Evolutionary conservation across 2,888 invertebrate species (phyloP).

Genomic region (Laspeyria flexula): DNA sequence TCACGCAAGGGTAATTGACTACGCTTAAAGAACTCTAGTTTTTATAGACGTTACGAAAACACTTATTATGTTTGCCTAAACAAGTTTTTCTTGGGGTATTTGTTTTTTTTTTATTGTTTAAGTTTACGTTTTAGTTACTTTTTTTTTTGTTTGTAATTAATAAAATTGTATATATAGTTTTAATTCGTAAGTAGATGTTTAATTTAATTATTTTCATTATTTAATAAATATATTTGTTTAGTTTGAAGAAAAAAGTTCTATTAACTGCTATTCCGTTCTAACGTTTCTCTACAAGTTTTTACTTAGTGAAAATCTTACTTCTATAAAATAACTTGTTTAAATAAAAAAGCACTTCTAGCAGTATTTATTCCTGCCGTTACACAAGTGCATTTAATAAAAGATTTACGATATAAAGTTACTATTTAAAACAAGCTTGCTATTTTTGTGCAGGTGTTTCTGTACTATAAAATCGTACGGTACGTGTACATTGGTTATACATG

Average conservation of each 20-base stretch:
- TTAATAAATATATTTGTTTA: too few relatives aligned
- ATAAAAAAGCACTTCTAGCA: not conserved
- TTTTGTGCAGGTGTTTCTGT: too few relatives aligned
- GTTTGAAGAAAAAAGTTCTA: constrained; percentile 17
- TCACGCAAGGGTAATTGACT: constrained; percentile 28
- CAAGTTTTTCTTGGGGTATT: too few relatives aligned
- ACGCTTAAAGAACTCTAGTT: constrained; percentile 7
- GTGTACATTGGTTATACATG: too few relatives aligned
- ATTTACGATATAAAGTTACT: not conserved
- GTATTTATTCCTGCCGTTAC: not conserved
- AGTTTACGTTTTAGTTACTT: too few relatives aligned
- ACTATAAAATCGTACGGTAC: too few relatives aligned
- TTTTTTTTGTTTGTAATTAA: too few relatives aligned
- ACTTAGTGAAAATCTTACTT: constrained; percentile 9
- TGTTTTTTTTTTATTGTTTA: too few relatives aligned
- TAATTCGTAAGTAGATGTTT: too few relatives aligned
- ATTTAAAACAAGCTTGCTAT: too few relatives aligned
- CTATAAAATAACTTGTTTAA: not conserved
- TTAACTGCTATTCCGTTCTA: constrained; percentile 13
- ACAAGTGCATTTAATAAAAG: not conserved
- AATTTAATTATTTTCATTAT: too few relatives aligned
- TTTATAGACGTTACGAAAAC: not conserved
- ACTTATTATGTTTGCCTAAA: not conserved
- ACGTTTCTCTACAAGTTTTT: constrained; percentile 20
- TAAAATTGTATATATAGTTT: too few relatives aligned